Evolutionary conservation across 2,888 invertebrate genomes (phyloP), one percentile per base, ranked within the genome.

Genomic region (Eucriotettix oculatus): DNA sequence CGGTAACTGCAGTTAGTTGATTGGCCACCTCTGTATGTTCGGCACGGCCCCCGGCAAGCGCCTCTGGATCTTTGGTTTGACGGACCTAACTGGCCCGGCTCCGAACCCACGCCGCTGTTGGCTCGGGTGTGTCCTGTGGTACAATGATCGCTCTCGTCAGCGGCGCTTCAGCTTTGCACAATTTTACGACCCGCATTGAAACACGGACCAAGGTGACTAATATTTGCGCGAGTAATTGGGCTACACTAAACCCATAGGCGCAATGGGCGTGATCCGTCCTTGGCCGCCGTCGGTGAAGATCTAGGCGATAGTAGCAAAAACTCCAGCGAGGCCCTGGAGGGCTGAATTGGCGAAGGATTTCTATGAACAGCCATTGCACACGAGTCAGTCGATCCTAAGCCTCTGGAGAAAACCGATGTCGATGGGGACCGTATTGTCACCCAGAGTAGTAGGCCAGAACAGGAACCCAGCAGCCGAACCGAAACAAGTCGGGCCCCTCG

Each of bases 201-300:
- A 84, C 82, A 84, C 82, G 81, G 82, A 83, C 83, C 81, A 82
- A 82, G 82, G 80, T 83, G 82, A 82, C 78, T 79, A 82, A 77
- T 81, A 79, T 80, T 79, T 81, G 76, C 78, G 84, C 83, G 76
- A 84, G 83, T 83, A 80, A 78, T 77, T 77, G 80, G n/a, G n/a
- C n/a, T n/a, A n/a, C n/a, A n/a, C n/a, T n/a, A n/a, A n/a, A n/a
- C n/a, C n/a, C n/a, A n/a, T 11, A 44, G 44, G 44, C 44, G 44
- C 44, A 44, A 44, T 44, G 44, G 16, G 53, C 53, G 53, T 16
- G 16, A 16, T 10, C 12, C n/a, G 10, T 10, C 53, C 53, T 53
- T 10, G n/a, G 53, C 53, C 10, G 53, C 53, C n/a, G 53, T 14
- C 44, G 44, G 44, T 44, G 44, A 10, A 53, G 16, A 53, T n/a